These are phyloP conservation scores for Dicranocentrus wangi DNA, from an alignment of 2,888 invertebrate genomes.

Conservation along the genomic window DNA sequence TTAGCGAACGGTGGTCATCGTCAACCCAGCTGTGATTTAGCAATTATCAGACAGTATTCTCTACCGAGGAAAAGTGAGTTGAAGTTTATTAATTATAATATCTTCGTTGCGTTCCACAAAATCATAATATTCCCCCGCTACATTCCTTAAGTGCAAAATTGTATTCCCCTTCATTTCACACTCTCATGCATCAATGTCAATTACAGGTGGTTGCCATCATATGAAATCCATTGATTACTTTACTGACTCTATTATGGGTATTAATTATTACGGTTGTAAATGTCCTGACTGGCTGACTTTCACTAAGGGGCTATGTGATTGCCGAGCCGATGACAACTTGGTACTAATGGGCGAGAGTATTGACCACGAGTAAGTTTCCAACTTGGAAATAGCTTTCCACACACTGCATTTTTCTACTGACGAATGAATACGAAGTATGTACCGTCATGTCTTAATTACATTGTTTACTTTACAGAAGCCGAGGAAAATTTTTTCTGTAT, in stretches of 20 bases:
- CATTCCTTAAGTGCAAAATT: no score
- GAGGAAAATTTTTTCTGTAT: conserved; percentile 45
- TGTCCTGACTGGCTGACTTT: conserved; percentile 66
- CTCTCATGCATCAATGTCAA: neutral
- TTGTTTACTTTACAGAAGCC: conserved; percentile 22
- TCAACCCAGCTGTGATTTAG: conserved; percentile 68
- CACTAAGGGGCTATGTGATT: conserved; percentile 57
- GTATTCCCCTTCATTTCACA: neutral
- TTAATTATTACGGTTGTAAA: conserved; percentile 59
- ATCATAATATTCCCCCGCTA: no score
- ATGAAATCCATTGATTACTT: conserved; percentile 70
- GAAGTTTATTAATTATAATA: neutral
- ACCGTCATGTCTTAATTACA: neutral
- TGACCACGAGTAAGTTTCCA: conserved; percentile 51
- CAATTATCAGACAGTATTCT: conserved; percentile 67
- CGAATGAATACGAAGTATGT: neutral
- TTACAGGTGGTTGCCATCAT: conserved; percentile 68
- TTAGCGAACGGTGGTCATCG: conserved; percentile 52
- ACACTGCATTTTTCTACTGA: neutral
- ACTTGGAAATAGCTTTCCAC: neutral
- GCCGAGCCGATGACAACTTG: conserved; percentile 46
- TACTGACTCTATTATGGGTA: conserved; percentile 62
- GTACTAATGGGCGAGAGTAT: conserved; percentile 69
- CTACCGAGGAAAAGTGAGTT: conserved; percentile 64
- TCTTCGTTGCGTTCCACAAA: no score